phyloP scores from a whole-genome alignment of 2,888 invertebrate genomes.

The Cerastoderma edule region DNA sequence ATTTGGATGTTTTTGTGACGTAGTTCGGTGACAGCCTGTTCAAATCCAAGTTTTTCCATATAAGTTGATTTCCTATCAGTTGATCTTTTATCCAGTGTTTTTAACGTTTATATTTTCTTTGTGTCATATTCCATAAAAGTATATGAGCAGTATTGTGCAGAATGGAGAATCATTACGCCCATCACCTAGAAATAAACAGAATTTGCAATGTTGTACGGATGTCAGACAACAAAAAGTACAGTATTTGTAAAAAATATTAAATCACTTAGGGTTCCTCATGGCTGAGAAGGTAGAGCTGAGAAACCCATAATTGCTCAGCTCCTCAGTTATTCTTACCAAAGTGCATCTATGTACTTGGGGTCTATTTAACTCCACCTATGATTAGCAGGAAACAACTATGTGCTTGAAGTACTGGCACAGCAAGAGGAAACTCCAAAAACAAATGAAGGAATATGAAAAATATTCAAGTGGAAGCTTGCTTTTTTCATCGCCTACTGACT shows the following conservation, averaged over 20 bases:
- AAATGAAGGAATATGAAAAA: no score
- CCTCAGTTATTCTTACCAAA: no score
- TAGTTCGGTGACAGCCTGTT: not conserved
- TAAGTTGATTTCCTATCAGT: not conserved
- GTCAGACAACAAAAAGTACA: not conserved
- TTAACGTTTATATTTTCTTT: not conserved
- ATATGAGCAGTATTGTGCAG: not conserved
- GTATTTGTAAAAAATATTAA: not conserved
- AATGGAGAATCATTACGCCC: conserved; percentile 1
- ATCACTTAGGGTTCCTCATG: no score
- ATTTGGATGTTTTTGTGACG: not conserved
- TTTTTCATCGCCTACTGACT: no score
- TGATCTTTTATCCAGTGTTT: not conserved
- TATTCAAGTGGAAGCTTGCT: no score
- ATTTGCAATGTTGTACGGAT: not conserved
- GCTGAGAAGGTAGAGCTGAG: no score
- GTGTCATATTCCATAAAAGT: not conserved
- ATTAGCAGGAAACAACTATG: no score
- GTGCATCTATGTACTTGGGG: no score
- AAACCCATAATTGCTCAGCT: no score
- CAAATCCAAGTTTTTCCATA: not conserved
- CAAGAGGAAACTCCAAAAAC: no score
- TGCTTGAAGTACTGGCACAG: no score
- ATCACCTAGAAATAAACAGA: not conserved
- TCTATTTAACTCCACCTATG: no score